Evolutionary conservation across 2,888 invertebrate genomes (phyloP), one percentile per base, ranked within the genome.

Genomic region (Drosophila nigritarsus): DNA sequence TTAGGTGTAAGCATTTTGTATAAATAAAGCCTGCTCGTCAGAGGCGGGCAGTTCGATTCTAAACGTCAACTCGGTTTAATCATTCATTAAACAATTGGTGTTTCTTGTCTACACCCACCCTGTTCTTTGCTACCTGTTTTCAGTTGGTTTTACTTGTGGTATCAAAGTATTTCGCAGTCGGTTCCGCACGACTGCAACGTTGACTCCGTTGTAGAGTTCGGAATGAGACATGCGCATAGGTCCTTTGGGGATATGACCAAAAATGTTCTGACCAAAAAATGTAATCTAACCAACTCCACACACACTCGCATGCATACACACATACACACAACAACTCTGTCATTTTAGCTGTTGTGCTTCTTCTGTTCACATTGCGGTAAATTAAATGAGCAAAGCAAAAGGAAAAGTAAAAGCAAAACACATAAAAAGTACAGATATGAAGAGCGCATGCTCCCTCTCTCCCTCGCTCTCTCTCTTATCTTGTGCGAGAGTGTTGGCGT

Each of bases 381-480:
- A 54, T 34, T 6, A 34, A 24, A 24, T 32, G 20, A 20, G 20
- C 15, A 54, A 34, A 9, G 20, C 32, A 18, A 54, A 54, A 3
- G 15, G 20, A 45, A 20, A n/a, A n/a, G 27, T 36, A 13, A 54
- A 11, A 5, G 18, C 9, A 30, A 54, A 24, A 9, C 20, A 20
- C 15, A 24, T 18, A 15, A 20, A 45, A 15, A 45, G 8, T 20
- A 8, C 7, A 20, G 45, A 45, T 8, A 45, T 6, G 15, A 54
- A 29, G 32, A 38, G 51, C 60, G 60, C 68, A 59, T 29, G 27
- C 42, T 24, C 32, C 6, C 30, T 48, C 51, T 18, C 18, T 18
- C 24, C 13, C 7, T 13, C 30, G 8, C 30, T 11, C 32, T 32
- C 32, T 32, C 38, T n/a, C 38, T n/a, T 27, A 3, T 40, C n/a